These are phyloP conservation scores for Deroptyus accipitrinus DNA, from an alignment of 2,113 vertebrate species.

Conservation along the genomic window DNA sequence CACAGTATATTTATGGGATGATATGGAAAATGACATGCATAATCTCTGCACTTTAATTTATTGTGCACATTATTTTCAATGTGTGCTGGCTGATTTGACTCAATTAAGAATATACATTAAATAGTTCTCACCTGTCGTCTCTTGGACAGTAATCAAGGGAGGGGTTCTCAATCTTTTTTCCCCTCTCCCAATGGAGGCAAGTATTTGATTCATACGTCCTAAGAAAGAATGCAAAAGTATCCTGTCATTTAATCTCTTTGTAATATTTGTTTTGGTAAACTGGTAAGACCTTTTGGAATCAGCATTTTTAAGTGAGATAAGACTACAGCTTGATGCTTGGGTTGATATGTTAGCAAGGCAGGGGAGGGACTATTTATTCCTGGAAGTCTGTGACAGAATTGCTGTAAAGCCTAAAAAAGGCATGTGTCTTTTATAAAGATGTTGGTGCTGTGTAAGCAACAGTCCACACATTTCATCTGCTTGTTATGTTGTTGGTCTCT, in stretches of 20 bases:
- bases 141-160: background rate
- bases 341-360: slow-evolving; percentile 31
- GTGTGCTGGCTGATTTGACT: background rate
- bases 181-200: background rate
- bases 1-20: background rate
- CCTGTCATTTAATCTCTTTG: background rate
- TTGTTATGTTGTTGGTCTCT: slow-evolving; percentile 41
- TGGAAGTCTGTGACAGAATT: slow-evolving; percentile 23
- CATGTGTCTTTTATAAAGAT: slow-evolving; percentile 38
- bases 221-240: background rate
- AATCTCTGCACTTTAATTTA: background rate
- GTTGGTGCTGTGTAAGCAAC: slow-evolving; percentile 35
- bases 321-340: background rate
- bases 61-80: background rate
- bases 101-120: background rate
- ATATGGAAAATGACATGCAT: background rate
- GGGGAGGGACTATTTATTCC: slow-evolving; percentile 21
- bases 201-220: background rate
- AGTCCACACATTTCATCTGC: slow-evolving; percentile 54
- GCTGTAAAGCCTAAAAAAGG: slow-evolving; percentile 42
- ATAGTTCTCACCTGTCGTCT: background rate
- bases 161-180: background rate
- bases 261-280: background rate
- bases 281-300: background rate
- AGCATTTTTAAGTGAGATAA: background rate